Percentiles rank a stretch among this genome's conserved stretches.
Evolutionary conservation across 2,113 vertebrate species (phyloP).

Genomic region (Falco punctatus): DNA sequence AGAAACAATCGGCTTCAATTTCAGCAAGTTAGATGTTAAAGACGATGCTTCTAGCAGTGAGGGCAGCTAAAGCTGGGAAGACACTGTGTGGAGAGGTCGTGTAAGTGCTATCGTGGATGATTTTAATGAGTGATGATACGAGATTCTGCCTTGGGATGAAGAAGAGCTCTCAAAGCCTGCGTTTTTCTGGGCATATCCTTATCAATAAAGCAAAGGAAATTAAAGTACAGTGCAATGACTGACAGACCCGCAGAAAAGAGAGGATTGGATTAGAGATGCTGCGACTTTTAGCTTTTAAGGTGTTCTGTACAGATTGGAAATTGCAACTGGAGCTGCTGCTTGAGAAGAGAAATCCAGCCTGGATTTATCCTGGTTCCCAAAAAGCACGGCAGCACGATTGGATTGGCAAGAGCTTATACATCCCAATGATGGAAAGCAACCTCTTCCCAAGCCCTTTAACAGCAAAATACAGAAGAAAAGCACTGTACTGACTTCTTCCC

Average conservation of each 20-base stretch:
- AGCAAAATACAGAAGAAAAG: not conserved
- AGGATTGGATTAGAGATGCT: not conserved
- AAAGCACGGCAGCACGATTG: not conserved
- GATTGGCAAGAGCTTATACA: not conserved
- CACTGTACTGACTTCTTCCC: conserved; percentile 73
- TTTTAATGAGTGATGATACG: not conserved
- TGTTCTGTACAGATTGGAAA: not conserved
- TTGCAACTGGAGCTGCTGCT: not conserved
- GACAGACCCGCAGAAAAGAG: not conserved
- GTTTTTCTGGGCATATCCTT: not conserved
- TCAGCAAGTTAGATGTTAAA: not conserved
- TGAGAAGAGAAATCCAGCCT: not conserved
- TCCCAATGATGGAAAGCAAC: not conserved
- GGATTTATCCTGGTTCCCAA: not conserved
- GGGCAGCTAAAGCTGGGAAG: not conserved
- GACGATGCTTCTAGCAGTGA: not conserved
- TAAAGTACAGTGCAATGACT: not conserved
- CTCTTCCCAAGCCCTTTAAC: not conserved
- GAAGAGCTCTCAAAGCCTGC: not conserved
- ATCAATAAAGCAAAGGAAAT: not conserved
- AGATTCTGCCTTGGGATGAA: not conserved
- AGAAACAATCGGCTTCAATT: not conserved
- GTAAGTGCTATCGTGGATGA: not conserved
- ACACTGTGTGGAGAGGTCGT: not conserved
- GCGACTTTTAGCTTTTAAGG: not conserved